Evolutionary conservation across 2,797 vertebrate genomes (phyloP).

Genomic region (Crossoptilon crossoptilon): DNA sequence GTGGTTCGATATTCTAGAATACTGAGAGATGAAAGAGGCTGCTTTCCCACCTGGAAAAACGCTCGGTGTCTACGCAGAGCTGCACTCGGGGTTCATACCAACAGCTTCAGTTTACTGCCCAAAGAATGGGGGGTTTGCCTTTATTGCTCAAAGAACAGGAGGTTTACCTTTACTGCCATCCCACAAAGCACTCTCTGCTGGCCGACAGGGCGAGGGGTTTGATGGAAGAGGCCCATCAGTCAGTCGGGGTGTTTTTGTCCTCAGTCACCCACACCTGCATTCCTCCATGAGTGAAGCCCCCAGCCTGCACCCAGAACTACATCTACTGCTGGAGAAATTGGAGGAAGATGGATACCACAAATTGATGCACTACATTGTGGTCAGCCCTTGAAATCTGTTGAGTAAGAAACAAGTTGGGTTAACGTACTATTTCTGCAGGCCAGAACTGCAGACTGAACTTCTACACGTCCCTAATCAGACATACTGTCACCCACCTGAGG

Average conservation of each 20-base stretch:
- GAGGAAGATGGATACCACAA: background rate
- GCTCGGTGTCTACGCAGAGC: background rate
- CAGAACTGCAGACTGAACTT: background rate
- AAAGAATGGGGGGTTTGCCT: background rate
- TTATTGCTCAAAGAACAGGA: background rate
- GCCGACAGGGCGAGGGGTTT: background rate
- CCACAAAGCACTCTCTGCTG: background rate
- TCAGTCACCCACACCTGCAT: background rate
- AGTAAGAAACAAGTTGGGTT: background rate
- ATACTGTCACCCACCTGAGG: background rate
- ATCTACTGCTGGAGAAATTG: background rate
- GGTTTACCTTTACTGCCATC: background rate
- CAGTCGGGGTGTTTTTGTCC: background rate
- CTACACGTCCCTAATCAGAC: rapidly evolving
- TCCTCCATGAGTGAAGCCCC: background rate
- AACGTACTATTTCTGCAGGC: background rate
- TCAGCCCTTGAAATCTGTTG: background rate
- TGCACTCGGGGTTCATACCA: background rate
- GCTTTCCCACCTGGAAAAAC: background rate
- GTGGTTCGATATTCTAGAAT: background rate
- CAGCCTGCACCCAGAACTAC: background rate
- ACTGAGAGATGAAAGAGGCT: background rate
- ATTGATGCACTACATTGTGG: background rate
- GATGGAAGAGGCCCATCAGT: background rate
- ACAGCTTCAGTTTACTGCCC: background rate